Base-by-base conservation (phyloP, 1,140 invertebrate genomes). In the Panulirus ornatus region DNA sequence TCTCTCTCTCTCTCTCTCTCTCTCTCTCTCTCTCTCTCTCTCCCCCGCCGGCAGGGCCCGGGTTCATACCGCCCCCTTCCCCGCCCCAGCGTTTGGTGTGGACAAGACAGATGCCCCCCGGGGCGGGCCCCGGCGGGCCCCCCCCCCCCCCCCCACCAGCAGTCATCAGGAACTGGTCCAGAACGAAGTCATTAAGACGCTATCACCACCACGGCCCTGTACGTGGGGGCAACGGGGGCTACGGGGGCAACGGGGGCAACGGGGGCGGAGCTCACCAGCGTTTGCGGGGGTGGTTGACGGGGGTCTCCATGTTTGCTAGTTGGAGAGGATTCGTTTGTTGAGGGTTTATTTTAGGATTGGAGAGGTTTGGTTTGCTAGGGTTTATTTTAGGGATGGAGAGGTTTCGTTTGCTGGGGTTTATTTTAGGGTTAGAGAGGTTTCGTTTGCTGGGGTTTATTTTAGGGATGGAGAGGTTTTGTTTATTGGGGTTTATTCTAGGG, bases 111-210 rank as follows among this genome's bases (percentile, higher is more conserved):
- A 19, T n/a, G n/a, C n/a, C n/a, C n/a, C n/a, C n/a, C n/a, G n/a
- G n/a, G n/a, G n/a, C n/a, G n/a, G n/a, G n/a, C n/a, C 2, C 51
- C 51, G 16, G 8, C 58, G 30, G 58, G n/a, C n/a, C 51, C 51
- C 16, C 11, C 16, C 3, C 11, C 16, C 3, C n/a, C 51, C 16
- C 16, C 51, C 51, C 51, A 58, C 51, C 16, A 22, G 51, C 51
- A 66, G 58, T 66, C 58, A 66, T 66, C 58, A 66, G 22, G n/a
- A 66, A 27, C n/a, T 66, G 58, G n/a, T 27, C 58, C n/a, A 22
- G 58, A 66, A 66, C 58, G n/a, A 66, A 27, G n/a, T 66, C 58
- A 66, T 66, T 66, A 66, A 27, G 58, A 6, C n/a, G 8, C 27
- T 6, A 22, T 27, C 58, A 66, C n/a, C 58, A 66, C 58, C 58